Base-by-base conservation (phyloP, 2,797 vertebrate genomes). In the Etheostoma perlongum region DNA sequence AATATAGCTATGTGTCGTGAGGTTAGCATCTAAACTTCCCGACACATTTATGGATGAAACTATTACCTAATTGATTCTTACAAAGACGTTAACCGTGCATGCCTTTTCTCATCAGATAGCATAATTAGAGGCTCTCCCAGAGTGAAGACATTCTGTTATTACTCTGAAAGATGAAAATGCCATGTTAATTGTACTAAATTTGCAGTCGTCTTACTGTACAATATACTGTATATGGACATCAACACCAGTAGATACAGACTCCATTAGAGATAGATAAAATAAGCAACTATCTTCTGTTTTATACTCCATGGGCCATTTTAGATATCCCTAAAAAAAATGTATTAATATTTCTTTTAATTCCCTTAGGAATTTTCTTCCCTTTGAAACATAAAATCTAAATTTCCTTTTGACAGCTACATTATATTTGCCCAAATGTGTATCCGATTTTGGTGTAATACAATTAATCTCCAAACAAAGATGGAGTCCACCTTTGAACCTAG, bases 171-270 rank as follows among this genome's bases (percentile, higher is more conserved):
- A 78, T 70, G 44, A 21, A 82, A 73, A 86, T 76, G 23, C 62
- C 58, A 67, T 46, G 49, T 46, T 79, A 79, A 81, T 82, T 58
- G 58, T 21, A 67, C 40, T 44, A 40, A 82, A 80, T 69, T 77
- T 72, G 15, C 36, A 73, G 42, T 15, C 23, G 18, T 62, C 12
- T 57, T 12, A 54, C 21, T 63, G 4, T 5, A 14, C 3, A n/a
- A 59, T 52, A 73, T 60, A 6, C 30, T 30, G 30, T 30, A 74
- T 65, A 71, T 44, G 23, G 30, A 55, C 23, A 49, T 68, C 18
- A 27, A 47, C 62, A 40, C 19, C 6, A 58, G 44, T 27, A 21
- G 40, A 61, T 60, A 61, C 23, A 55, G 30, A 72, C 44, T 64
- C 44, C 6, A 66, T 76, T 52, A n/a, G 36, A 70, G n/a, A 69